phyloP scores from a whole-genome alignment of 2,888 invertebrate species.

The Trissonchulus latispiculum region DNA sequence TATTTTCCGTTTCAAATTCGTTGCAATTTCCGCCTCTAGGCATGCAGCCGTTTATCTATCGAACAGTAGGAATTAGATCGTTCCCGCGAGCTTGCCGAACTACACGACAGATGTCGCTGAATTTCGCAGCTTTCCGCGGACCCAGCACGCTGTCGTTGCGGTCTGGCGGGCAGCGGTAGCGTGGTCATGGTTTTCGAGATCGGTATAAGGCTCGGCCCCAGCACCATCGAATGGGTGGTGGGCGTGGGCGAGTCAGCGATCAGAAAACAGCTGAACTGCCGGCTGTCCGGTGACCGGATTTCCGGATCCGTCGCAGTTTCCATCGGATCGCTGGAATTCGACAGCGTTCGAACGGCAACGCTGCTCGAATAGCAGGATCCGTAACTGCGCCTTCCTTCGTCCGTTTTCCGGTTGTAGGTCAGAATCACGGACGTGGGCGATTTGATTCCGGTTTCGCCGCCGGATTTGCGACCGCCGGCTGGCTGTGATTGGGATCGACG shows the following conservation, averaged over 20 bases:
- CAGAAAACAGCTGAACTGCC: too few relatives aligned
- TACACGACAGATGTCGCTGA: background rate
- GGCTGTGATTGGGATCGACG: background rate
- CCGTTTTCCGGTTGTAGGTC: background rate
- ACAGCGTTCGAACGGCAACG: background rate
- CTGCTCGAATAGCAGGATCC: background rate
- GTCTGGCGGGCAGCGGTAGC: background rate
- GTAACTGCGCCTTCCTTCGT: background rate
- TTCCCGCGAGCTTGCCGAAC: background rate
- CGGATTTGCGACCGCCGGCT: background rate
- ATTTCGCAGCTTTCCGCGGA: background rate
- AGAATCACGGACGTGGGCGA: background rate
- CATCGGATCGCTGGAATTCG: background rate
- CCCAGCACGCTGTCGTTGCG: background rate
- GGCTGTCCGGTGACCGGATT: background rate
- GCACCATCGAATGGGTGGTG: background rate
- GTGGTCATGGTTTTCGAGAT: background rate
- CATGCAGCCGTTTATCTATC: background rate
- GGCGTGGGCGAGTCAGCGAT: background rate
- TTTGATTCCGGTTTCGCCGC: background rate
- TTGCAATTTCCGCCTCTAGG: too few relatives aligned
- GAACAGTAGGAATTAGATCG: background rate
- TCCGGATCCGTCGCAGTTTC: background rate
- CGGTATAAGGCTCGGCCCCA: background rate
- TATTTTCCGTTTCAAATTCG: too few relatives aligned